Conservation (phyloP, 2,113 vertebrate genomes). For the Rissa tridactyla region DNA sequence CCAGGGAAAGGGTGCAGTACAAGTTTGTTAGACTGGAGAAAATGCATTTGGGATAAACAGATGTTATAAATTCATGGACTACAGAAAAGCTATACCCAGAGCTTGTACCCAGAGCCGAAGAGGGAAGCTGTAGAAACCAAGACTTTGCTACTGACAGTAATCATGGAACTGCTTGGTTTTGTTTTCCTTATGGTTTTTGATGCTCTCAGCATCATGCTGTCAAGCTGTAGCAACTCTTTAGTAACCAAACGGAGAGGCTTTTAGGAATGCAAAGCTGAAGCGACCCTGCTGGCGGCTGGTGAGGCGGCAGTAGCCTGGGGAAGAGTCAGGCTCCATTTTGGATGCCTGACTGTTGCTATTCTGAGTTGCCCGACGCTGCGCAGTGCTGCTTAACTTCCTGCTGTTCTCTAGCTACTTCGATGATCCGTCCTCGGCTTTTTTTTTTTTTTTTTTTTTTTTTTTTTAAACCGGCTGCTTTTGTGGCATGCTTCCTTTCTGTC, state of each 20-base stretch:
- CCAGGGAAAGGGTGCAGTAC: background rate
- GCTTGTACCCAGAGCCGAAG: background rate
- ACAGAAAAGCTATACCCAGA: background rate
- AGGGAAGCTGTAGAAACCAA: background rate
- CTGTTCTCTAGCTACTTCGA: conserved; percentile 1
- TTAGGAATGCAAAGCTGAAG: background rate
- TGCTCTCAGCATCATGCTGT: background rate
- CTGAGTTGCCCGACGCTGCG: background rate
- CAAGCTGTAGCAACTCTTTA: background rate
- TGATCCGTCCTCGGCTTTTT: background rate
- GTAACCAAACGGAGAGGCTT: background rate
- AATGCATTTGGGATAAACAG: background rate
- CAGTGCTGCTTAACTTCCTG: conserved; percentile 40
- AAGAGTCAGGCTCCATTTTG: conserved; percentile 41
- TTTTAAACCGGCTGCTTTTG: background rate
- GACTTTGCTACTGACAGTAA: background rate
- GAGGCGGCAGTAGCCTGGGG: background rate
- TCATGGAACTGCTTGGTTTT: background rate
- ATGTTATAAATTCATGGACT: background rate
- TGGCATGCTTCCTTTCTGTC: background rate
- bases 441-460: background rate
- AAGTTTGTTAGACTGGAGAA: background rate
- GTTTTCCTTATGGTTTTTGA: background rate
- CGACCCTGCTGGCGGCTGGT: background rate
- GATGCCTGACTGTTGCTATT: conserved; percentile 45